These are phyloP conservation scores for Drosophila antonietae DNA, from an alignment of 2,888 invertebrate species.

Conservation along the genomic window DNA sequence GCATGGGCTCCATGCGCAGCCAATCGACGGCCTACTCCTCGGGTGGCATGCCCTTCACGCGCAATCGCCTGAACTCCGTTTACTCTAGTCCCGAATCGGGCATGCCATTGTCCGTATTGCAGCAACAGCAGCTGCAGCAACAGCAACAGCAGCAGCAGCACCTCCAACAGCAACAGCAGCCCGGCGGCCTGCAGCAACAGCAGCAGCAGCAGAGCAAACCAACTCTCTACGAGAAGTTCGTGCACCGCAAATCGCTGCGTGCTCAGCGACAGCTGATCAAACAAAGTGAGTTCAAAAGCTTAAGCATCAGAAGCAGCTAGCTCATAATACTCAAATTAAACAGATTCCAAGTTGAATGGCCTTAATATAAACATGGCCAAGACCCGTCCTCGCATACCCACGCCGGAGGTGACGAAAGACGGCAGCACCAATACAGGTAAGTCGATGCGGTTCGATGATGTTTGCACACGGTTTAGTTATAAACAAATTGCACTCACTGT, in stretches of 20 bases:
- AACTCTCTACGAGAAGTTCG: conserved; percentile 93
- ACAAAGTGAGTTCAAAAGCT: conserved; percentile 86
- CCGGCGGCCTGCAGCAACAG: conserved; percentile 50
- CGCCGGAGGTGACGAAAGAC: conserved; percentile 94
- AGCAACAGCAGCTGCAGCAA: conserved; percentile 81
- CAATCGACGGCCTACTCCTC: conserved; percentile 94
- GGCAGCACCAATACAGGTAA: conserved; percentile 83
- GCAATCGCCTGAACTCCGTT: conserved; percentile 91
- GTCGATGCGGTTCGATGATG: neutral
- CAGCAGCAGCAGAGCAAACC: conserved; percentile 86
- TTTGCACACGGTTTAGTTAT: conserved; percentile 46
- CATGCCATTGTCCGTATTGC: conserved; percentile 83
- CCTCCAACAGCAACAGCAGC: conserved; percentile 73
- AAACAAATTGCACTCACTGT: conserved; percentile 77
- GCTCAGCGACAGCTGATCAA: conserved; percentile 86
- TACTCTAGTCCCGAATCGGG: conserved; percentile 88
- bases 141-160: conserved; percentile 60
- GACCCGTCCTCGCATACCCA: conserved; percentile 94
- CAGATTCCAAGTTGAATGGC: conserved; percentile 88
- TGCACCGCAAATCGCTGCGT: conserved; percentile 89
- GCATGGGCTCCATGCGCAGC: conserved; percentile 94
- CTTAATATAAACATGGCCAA: conserved; percentile 85
- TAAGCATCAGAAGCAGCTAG: neutral
- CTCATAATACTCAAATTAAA: neutral
- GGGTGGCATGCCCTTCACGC: conserved; percentile 88